Base-by-base conservation (phyloP, 2,797 vertebrate species). In the Acipenser transmontanus region DNA sequence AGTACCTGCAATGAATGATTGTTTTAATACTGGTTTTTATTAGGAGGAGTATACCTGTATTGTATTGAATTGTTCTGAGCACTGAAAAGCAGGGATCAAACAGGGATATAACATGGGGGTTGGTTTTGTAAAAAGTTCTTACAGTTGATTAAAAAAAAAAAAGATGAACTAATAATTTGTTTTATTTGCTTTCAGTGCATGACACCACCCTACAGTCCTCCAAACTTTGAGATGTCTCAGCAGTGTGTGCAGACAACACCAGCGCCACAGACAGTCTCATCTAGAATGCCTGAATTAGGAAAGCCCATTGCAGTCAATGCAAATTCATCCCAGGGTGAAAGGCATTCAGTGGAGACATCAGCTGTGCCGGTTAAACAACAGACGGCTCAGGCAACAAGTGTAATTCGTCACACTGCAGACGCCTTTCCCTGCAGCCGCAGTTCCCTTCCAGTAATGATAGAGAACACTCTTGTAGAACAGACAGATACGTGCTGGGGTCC, bases 381-480 rank as follows among this genome's bases (percentile, higher is more conserved):
- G 20, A 88, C 72, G 14, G 89, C 88, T 63, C 92, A 86, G 63
- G 91, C 84, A 1, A 92, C 91, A 0, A 96, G 94, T 0, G 95
- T 98, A 6, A 98, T 98, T 77, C 91, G 92, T 6, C 94, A 98
- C 72, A 98, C 94, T 0, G 91, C 94, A 0, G 93, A 97, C 8
- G 81, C 84, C 20, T 86, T 83, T 68, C 75, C 76, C 0, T 85
- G 84, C 61, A 80, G 80, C 74, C 81, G 59, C 62, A 74, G 59
- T 12, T 71, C 80, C 68, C 85, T 81, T 70, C 81, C 81, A 0
- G 68, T 80, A 72, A 84, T 84, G 72, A 61, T 59, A 50, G 70
- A 74, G 54, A 67, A 76, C 67, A 48, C 52, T 64, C 11, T 4
- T 34, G 34, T 34, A 34, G 2, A 47, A 20, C n/a, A 62, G 0